These are phyloP conservation scores for Paramuricea clavata DNA, from an alignment of 92 coral and sea anemone genomes.

Conservation along the genomic window DNA sequence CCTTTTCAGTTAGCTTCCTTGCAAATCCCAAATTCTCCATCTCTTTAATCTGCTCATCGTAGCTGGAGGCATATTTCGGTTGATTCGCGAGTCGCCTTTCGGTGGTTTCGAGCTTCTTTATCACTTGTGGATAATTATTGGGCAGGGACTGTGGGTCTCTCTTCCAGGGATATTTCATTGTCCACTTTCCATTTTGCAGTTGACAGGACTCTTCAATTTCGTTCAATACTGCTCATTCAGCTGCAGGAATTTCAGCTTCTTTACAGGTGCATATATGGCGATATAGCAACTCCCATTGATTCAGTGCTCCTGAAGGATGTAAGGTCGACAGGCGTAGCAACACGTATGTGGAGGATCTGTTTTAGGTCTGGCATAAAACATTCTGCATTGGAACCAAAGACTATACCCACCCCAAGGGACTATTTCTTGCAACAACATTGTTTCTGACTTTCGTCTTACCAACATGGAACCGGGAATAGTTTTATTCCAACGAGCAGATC, in stretches of 20 bases:
- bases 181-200: slow-evolving; percentile 6
- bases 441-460: slow-evolving; percentile 67
- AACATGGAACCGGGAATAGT: slow-evolving; percentile 57
- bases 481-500: slow-evolving; percentile 71
- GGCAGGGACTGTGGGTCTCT: slow-evolving; percentile 46
- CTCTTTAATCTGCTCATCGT: slow-evolving; percentile 49
- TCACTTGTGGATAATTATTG: slow-evolving; percentile 48
- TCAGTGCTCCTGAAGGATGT: slow-evolving; percentile 59
- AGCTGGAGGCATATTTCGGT: slow-evolving; percentile 53
- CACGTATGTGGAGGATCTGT: slow-evolving; percentile 55
- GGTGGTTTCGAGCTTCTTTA: slow-evolving; percentile 51
- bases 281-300: slow-evolving; percentile 56
- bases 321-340: slow-evolving; percentile 59
- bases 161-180: slow-evolving; percentile 72
- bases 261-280: slow-evolving; percentile 61
- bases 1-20: slow-evolving; percentile 53
- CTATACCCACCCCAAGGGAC: slow-evolving; percentile 75
- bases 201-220: slow-evolving; percentile 53
- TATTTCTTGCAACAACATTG: slow-evolving; percentile 50
- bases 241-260: slow-evolving; percentile 37
- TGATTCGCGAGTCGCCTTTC: slow-evolving; percentile 51
- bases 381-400: slow-evolving; percentile 52
- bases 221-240: slow-evolving; percentile 37
- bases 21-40: slow-evolving; percentile 61
- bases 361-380: slow-evolving; percentile 23